Conservation (phyloP, 2,797 vertebrate species). For the Enteromius viviparus region DNA sequence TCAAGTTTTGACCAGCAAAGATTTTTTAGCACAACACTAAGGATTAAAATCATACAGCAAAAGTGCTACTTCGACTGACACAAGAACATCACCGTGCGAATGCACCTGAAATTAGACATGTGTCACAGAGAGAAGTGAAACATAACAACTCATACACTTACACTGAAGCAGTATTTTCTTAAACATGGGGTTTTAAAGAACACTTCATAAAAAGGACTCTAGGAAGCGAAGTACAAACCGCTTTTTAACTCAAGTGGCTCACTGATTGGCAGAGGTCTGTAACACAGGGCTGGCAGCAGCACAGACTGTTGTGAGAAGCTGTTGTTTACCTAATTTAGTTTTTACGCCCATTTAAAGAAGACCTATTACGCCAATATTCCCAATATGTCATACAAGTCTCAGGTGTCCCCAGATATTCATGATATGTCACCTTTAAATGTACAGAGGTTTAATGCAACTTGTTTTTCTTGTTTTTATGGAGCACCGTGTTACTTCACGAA, state of each 20-base stretch:
- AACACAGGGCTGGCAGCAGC: not conserved
- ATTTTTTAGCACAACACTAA: not conserved
- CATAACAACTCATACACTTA: not conserved
- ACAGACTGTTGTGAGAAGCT: not conserved
- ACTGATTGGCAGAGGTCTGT: slow-evolving; percentile 5
- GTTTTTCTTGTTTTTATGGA: not conserved
- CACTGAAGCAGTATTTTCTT: not conserved
- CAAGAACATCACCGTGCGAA: not conserved
- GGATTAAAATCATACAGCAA: not conserved
- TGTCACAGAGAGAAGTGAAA: not conserved
- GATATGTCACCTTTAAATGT: not conserved
- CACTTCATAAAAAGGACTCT: slow-evolving; percentile 5
- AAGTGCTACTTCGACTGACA: not conserved
- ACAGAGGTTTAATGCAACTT: not conserved
- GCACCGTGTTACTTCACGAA: not conserved
- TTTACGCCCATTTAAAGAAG: not conserved
- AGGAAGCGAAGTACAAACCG: not conserved
- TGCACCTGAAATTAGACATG: not conserved
- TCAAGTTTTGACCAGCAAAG: too few species aligned
- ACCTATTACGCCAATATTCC: not conserved
- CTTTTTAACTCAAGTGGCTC: slow-evolving; percentile 10
- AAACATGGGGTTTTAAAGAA: not conserved
- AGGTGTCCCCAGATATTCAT: not conserved
- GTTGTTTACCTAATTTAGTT: not conserved
- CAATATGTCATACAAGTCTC: not conserved